A percentile compares a stretch with the other conserved stretches of the same genome.
These are phyloP conservation scores for Neotoma lepida DNA, from an alignment of 2,113 vertebrate species.

Conservation along the genomic window DNA sequence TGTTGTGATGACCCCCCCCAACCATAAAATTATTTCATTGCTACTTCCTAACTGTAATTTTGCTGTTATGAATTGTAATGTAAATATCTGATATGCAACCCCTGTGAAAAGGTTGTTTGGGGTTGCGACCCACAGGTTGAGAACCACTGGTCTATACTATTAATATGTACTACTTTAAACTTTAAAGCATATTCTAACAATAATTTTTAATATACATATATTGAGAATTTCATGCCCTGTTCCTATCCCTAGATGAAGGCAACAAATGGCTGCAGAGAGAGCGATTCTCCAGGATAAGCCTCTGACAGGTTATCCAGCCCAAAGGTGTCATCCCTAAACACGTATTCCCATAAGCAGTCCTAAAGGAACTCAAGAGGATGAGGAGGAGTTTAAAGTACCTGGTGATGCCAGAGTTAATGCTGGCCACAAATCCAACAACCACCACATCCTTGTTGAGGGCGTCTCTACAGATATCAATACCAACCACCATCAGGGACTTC, in stretches of 20 bases:
- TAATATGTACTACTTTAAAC: background rate
- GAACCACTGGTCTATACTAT: background rate
- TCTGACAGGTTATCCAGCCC: background rate
- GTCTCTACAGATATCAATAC: slow-evolving; percentile 79
- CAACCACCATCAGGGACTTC: slow-evolving; percentile 81
- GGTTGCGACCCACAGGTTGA: too few relatives aligned
- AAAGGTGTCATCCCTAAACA: background rate
- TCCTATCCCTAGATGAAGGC: background rate
- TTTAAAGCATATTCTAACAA: background rate
- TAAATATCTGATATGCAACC: background rate
- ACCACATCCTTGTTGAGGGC: slow-evolving; percentile 48
- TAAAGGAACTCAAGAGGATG: background rate
- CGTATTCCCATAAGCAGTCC: background rate
- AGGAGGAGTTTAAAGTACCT: slow-evolving; percentile 76
- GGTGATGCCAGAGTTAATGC: slow-evolving; percentile 77
- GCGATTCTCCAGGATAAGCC: background rate
- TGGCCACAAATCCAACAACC: slow-evolving; percentile 83
- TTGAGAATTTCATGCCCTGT: background rate
- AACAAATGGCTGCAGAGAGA: background rate
- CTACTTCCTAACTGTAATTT: background rate
- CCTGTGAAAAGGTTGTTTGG: background rate
- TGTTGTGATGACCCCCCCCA: background rate
- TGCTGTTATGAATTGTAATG: background rate
- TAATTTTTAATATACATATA: too few relatives aligned
- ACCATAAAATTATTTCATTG: background rate